Evolutionary conservation across 1,140 invertebrate genomes (phyloP).

Genomic region (Diachasmimorpha longicaudata): DNA sequence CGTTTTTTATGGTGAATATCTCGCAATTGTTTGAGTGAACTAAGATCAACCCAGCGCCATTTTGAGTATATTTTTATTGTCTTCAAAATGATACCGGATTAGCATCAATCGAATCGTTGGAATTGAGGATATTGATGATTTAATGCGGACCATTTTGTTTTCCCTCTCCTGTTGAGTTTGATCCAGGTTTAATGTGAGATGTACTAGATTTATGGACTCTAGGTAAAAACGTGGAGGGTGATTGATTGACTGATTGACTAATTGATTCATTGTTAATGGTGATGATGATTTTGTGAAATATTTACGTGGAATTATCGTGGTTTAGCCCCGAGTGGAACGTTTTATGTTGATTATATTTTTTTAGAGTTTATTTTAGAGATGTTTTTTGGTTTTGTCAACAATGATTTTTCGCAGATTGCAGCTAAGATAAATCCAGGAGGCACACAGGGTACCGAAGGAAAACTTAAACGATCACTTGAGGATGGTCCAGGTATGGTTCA

Average conservation of each 20-base stretch:
- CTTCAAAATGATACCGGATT: too few relatives aligned
- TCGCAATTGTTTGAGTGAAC: too few relatives aligned
- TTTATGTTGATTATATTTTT: constrained; percentile 12
- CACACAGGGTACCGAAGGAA: constrained; percentile 61
- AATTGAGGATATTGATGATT: too few relatives aligned
- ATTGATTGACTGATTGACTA: neutral
- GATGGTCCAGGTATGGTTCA: constrained; percentile 67
- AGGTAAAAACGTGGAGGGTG: neutral
- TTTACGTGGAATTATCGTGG: neutral
- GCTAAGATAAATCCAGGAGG: constrained; percentile 81
- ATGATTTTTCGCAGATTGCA: constrained; percentile 72
- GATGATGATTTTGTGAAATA: constrained; percentile 39
- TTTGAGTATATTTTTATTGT: too few relatives aligned
- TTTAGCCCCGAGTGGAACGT: neutral
- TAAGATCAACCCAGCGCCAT: too few relatives aligned
- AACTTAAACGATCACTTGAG: constrained; percentile 75
- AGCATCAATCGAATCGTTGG: too few relatives aligned
- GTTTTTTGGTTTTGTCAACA: constrained; percentile 5
- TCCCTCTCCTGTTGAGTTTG: neutral
- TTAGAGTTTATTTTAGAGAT: neutral
- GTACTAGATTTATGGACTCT: neutral
- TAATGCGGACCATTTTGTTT: too few relatives aligned
- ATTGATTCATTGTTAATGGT: neutral
- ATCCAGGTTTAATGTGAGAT: neutral
- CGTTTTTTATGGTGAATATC: too few relatives aligned